Evolutionary conservation across 2,797 vertebrate species (phyloP).

Genomic region (Ptychadena robeensis): DNA sequence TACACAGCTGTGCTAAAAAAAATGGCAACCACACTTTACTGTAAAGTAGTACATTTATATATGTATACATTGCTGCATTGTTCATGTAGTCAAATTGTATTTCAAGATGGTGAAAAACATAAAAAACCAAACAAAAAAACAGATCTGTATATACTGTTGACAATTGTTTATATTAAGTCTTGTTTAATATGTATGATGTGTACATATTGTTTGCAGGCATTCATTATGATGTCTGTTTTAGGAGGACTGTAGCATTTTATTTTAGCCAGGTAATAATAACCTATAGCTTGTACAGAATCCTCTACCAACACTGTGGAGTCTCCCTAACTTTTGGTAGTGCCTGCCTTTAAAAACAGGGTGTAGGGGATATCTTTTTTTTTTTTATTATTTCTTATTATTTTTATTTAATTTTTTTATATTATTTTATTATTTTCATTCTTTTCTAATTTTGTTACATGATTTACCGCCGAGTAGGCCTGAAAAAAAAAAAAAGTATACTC

Average conservation of each 20-base stretch:
- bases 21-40: slow-evolving; percentile 88
- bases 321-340: slow-evolving; percentile 99
- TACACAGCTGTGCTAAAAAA: slow-evolving; percentile 91
- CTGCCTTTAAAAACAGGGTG: slow-evolving; percentile 99
- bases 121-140: no score
- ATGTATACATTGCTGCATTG: slow-evolving; percentile 84
- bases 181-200: slow-evolving; percentile 99
- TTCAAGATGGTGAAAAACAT: slow-evolving; percentile 87
- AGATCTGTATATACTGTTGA: slow-evolving; percentile 99
- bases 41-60: slow-evolving; percentile 91
- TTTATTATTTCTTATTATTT: slow-evolving; percentile 54
- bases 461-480: slow-evolving; percentile 94
- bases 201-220: slow-evolving; percentile 99
- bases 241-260: slow-evolving; percentile 98
- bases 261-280: slow-evolving; percentile 97
- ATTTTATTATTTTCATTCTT: slow-evolving; percentile 68
- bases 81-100: slow-evolving; percentile 88
- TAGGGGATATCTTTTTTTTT: slow-evolving; percentile 84
- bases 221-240: slow-evolving; percentile 99
- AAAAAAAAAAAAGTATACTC: slow-evolving; percentile 82
- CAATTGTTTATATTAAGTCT: slow-evolving; percentile 99
- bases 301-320: slow-evolving; percentile 99
- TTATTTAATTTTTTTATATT: slow-evolving; percentile 53
- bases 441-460: slow-evolving; percentile 88
- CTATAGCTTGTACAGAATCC: slow-evolving; percentile 99